Evolutionary conservation across 2,888 invertebrate species (phyloP).

Genomic region (Thera obeliscata): DNA sequence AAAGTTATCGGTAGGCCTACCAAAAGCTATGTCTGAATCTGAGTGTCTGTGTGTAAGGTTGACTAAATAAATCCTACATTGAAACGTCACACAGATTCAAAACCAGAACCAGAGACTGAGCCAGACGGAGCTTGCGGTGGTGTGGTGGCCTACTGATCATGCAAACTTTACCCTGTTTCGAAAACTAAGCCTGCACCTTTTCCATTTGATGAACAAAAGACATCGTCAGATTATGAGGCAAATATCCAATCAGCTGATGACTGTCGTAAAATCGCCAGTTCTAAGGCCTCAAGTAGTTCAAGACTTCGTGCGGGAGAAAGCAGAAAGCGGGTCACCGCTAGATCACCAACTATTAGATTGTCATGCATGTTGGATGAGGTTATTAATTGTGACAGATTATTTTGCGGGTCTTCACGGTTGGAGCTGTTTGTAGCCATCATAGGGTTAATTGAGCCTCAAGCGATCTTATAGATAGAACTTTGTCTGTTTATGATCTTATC

Average conservation of each 20-base stretch:
- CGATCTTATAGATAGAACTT: background rate
- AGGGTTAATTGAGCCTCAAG: conserved; percentile 10
- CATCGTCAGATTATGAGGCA: background rate
- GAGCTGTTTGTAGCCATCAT: background rate
- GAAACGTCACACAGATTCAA: too few relatives aligned
- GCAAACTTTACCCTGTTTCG: too few relatives aligned
- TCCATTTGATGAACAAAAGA: background rate
- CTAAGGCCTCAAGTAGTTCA: conserved; percentile 58
- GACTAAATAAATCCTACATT: too few relatives aligned
- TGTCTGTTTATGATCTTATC: background rate
- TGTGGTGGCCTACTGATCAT: too few relatives aligned
- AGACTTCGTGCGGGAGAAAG: conserved; percentile 80
- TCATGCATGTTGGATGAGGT: conserved; percentile 79
- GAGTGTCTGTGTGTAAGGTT: too few relatives aligned
- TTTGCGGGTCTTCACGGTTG: conserved; percentile 48
- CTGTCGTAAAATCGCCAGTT: conserved; percentile 15
- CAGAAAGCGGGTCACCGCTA: conserved; percentile 78
- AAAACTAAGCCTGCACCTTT: too few relatives aligned
- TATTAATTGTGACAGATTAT: conserved; percentile 79
- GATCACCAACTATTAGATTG: conserved; percentile 80
- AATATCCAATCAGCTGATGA: background rate
- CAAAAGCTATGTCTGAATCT: too few relatives aligned
- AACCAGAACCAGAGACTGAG: too few relatives aligned
- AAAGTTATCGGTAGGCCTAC: too few relatives aligned
- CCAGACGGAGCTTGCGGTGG: too few relatives aligned